Percentiles rank a stretch among this genome's conserved stretches.
These are phyloP conservation scores for Sarotherodon lohbergeri DNA, from an alignment of 2,113 vertebrate genomes.

Conservation along the genomic window DNA sequence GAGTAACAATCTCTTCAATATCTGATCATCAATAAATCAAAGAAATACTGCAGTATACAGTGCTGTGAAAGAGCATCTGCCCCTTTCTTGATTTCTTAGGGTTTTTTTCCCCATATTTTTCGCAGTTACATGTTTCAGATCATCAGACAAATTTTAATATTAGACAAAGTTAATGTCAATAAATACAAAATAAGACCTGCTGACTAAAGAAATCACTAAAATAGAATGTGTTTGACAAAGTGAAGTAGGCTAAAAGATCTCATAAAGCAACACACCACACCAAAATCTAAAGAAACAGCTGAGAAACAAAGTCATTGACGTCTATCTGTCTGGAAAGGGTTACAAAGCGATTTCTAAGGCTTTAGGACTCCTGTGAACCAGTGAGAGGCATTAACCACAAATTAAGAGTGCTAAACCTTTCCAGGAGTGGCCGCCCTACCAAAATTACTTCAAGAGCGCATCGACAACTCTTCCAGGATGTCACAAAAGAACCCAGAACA, in stretches of 20 bases:
- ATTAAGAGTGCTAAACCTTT: neutral
- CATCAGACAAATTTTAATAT: neutral
- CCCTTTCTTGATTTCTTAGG: neutral
- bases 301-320: neutral
- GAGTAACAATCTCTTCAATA: neutral
- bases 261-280: neutral
- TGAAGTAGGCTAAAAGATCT: neutral
- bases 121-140: neutral
- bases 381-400: neutral
- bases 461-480: neutral
- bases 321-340: neutral
- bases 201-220: neutral
- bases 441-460: neutral
- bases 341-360: neutral
- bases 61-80: neutral
- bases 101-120: fast-evolving
- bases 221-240: neutral
- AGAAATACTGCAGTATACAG: neutral
- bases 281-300: neutral
- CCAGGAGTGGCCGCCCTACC: neutral
- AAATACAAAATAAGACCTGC: neutral
- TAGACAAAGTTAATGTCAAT: neutral
- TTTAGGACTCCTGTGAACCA: neutral
- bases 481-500: neutral
- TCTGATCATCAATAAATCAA: neutral